Percentiles rank a stretch among this genome's conserved stretches.
These are phyloP conservation scores for Prinia subflava DNA, from an alignment of 2,113 vertebrate genomes.

Conservation along the genomic window DNA sequence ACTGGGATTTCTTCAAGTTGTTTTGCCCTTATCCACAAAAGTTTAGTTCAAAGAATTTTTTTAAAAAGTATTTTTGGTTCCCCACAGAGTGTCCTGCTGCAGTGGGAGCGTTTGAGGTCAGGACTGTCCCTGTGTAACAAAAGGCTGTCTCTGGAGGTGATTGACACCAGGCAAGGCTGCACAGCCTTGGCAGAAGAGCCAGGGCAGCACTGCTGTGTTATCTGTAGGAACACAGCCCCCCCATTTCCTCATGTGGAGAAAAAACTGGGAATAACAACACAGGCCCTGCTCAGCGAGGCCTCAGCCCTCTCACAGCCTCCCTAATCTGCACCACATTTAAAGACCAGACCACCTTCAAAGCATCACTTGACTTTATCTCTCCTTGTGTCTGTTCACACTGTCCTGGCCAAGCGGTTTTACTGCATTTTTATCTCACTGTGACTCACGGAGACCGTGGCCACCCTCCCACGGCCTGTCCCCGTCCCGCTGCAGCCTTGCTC, in stretches of 20 bases:
- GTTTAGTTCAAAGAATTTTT: background rate
- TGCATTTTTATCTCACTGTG: slow-evolving; percentile 46
- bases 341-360: slow-evolving; percentile 59
- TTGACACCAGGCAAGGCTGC: background rate
- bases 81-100: background rate
- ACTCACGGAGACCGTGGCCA: background rate
- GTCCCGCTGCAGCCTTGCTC: background rate
- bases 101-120: background rate
- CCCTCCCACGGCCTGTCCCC: background rate
- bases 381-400: slow-evolving; percentile 48
- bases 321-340: slow-evolving; percentile 8
- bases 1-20: background rate
- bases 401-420: slow-evolving; percentile 44
- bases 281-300: background rate
- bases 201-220: background rate
- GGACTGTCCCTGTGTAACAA: background rate
- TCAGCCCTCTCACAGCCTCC: background rate
- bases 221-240: background rate
- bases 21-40: background rate
- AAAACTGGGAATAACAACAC: background rate
- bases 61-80: background rate
- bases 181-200: background rate
- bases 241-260: background rate
- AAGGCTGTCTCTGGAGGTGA: background rate
- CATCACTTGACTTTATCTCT: slow-evolving; percentile 59